Conservation (phyloP, 35 echinoderm and acorn worm species). For the Patiria miniata region DNA sequence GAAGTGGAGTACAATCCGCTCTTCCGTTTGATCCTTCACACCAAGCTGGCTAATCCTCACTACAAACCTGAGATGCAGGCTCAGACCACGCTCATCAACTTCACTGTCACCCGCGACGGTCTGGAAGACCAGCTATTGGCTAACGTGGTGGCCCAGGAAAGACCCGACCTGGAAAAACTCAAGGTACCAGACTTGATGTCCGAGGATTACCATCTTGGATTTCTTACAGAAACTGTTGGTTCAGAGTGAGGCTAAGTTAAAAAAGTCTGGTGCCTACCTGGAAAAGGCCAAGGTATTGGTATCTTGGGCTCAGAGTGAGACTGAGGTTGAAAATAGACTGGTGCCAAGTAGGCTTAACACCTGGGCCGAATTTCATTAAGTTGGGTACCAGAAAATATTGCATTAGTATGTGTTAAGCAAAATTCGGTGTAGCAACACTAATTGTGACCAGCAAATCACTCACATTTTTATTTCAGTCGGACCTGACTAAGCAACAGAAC, state of each 20-base stretch:
- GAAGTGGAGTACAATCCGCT: conserved; percentile 96
- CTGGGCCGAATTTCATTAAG: too few relatives aligned
- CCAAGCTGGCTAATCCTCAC: conserved; percentile 98
- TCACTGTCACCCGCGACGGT: conserved; percentile 97
- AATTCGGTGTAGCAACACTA: too few relatives aligned
- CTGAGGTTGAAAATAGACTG: too few relatives aligned
- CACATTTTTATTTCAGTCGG: conserved; percentile 42
- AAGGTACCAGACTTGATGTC: conserved; percentile 51
- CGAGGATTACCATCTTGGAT: too few relatives aligned
- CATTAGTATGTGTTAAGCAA: too few relatives aligned
- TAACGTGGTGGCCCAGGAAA: conserved; percentile 92
- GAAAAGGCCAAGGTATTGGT: too few relatives aligned
- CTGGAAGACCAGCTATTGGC: conserved; percentile 96
- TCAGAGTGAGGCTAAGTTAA: too few relatives aligned
- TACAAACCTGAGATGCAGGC: conserved; percentile 99
- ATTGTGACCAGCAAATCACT: background rate
- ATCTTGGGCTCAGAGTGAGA: too few relatives aligned
- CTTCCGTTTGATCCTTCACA: conserved; percentile 96
- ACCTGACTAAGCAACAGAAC: conserved; percentile 96
- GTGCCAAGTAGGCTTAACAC: too few relatives aligned
- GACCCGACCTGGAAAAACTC: conserved; percentile 95
- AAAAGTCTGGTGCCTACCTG: too few relatives aligned
- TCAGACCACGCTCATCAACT: conserved; percentile 98
- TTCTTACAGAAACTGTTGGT: too few relatives aligned
- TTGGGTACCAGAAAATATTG: too few relatives aligned